Evolutionary conservation across 1,140 invertebrate species (phyloP).

Genomic region (Ylistrum balloti): DNA sequence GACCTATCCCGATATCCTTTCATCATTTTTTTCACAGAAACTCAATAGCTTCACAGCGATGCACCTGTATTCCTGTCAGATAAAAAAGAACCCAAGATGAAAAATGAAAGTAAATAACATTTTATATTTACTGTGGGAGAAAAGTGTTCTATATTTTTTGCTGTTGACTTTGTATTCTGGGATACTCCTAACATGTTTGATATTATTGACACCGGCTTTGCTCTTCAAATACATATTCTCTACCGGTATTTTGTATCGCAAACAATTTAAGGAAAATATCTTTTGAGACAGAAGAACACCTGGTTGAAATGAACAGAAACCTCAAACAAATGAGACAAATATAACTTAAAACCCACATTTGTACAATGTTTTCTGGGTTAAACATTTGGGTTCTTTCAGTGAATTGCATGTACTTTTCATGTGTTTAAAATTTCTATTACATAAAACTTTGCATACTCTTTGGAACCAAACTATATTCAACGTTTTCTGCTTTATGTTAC

Average conservation of each 20-base stretch:
- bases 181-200: neutral
- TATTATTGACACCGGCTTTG: neutral
- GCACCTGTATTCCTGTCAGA: neutral
- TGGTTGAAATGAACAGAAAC: slow-evolving; percentile 1
- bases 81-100: neutral
- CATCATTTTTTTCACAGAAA: neutral
- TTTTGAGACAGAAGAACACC: slow-evolving; percentile 37
- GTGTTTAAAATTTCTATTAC: neutral
- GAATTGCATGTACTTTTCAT: neutral
- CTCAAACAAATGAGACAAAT: slow-evolving; percentile 35
- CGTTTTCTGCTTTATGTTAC: too few species aligned
- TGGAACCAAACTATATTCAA: too few species aligned
- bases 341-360: slow-evolving; percentile 12
- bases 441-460: too few species aligned
- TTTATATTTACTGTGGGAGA: neutral
- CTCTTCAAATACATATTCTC: neutral
- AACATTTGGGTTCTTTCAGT: neutral
- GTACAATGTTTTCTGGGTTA: neutral
- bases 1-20: neutral
- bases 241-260: neutral
- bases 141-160: slow-evolving; percentile 14
- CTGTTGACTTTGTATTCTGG: slow-evolving; percentile 20
- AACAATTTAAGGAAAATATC: neutral
- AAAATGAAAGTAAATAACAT: slow-evolving; percentile 30
- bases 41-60: neutral